phyloP scores from a whole-genome alignment of 1,140 invertebrate species.

The Atta texana region DNA sequence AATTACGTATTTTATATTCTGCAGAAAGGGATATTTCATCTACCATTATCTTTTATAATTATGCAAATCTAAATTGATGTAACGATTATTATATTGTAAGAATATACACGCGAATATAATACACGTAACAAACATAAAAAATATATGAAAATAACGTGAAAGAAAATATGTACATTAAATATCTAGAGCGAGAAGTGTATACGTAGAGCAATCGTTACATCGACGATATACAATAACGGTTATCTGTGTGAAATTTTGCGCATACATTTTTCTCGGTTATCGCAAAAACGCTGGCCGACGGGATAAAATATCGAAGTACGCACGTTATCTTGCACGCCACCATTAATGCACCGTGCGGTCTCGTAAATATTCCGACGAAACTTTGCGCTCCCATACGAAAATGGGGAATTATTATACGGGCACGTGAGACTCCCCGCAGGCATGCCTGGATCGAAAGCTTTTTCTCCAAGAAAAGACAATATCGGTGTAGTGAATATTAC shows the following conservation, averaged over 20 bases:
- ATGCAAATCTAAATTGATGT: slow-evolving; percentile 19
- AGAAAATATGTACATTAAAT: neutral
- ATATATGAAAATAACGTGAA: neutral
- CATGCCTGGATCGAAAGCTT: slow-evolving; percentile 5
- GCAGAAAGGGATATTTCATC: no score
- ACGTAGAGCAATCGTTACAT: neutral
- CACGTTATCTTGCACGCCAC: slow-evolving; percentile 45
- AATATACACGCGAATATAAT: neutral
- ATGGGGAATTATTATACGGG: slow-evolving; percentile 50
- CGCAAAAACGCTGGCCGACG: slow-evolving; percentile 48
- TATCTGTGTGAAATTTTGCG: slow-evolving; percentile 43
- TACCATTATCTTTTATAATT: neutral
- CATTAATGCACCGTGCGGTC: slow-evolving; percentile 42
- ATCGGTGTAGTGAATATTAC: neutral
- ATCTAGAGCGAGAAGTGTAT: neutral
- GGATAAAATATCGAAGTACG: slow-evolving; percentile 58
- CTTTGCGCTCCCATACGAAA: slow-evolving; percentile 50
- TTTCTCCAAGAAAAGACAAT: neutral
- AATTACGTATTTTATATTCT: neutral
- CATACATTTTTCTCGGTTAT: slow-evolving; percentile 52
- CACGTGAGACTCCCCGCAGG: neutral
- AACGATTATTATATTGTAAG: neutral
- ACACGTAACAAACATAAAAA: neutral
- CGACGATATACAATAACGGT: slow-evolving; percentile 30
- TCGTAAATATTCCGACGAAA: slow-evolving; percentile 56